Base-by-base conservation (phyloP, 2,888 invertebrate species). In the Pheosia gnoma region DNA sequence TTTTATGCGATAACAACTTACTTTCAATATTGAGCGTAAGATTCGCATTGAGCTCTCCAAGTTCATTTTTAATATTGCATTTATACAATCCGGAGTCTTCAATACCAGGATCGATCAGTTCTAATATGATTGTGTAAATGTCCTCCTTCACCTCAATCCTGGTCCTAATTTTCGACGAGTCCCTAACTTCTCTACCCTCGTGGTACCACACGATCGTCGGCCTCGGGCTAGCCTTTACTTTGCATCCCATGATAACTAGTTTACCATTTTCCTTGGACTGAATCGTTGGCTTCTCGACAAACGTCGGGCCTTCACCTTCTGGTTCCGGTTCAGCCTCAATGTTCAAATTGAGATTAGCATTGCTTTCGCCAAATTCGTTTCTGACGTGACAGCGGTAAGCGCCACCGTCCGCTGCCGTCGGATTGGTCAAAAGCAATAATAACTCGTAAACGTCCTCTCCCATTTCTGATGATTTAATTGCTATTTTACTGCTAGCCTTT, bases 41-140 rank as follows among this genome's bases (percentile, higher is more conserved):
- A 93, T 99, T 99, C 66, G 99, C 99, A 88, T 99, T 99, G 72
- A 98, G 95, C 95, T 99, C 99, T 78, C 99, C 99, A 85, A 98
- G 96, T 82, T 96, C 95, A 92, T 99, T 99, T 90, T 98, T 98
- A 81, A 99, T 98, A 84, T 98, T 98, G 90, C 99, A 99, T 91
- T 99, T 99, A 94, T 99, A 99, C 69, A 99, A 95, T 74, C 99
- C 99, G 79, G 99, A 99, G 94, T 99, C 99, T 83, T 98, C 97
- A 70, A 98, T 95, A 83, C 97, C 97, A 71, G 99, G 98, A 92
- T 98, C 98, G 81, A 96, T 95, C 52, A 98, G 94, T 90, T 98
- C 98, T 75, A 98, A 91, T 86, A 97, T 96, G 65, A 98, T 97
- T 79, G 97, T 96, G 91, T 97, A 98, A 74, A 97, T 95, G 81